Conservation (phyloP, 1,140 invertebrate species). For the Zeugodacus cucurbitae region DNA sequence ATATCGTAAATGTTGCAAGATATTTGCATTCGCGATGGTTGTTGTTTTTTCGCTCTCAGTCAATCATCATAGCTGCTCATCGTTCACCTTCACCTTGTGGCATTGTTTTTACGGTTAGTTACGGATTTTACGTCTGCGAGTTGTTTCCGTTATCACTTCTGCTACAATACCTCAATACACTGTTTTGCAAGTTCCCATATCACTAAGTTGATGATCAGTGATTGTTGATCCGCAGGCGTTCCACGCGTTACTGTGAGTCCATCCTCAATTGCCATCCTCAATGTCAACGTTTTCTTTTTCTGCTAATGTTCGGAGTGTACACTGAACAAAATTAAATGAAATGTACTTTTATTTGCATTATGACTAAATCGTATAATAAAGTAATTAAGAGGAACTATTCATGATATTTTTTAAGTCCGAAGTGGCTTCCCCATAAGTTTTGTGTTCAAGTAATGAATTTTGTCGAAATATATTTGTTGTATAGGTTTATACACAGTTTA, state of each 20-base stretch:
- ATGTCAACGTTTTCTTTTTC: neutral
- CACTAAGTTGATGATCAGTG: neutral
- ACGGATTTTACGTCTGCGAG: neutral
- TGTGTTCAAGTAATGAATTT: too few relatives aligned
- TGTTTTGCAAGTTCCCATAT: neutral
- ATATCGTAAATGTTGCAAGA: neutral
- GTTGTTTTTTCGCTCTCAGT: neutral
- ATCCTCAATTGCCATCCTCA: neutral
- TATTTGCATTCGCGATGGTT: neutral
- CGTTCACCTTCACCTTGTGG: slow-evolving; percentile 20
- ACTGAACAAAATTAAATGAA: too few relatives aligned
- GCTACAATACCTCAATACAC: neutral
- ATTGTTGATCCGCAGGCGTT: slow-evolving; percentile 23
- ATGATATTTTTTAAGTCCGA: too few relatives aligned
- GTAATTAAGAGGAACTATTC: too few relatives aligned
- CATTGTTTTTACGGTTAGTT: neutral
- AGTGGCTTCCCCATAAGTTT: too few relatives aligned
- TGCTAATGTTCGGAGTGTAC: neutral
- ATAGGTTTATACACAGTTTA: too few relatives aligned
- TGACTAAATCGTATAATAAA: too few relatives aligned
- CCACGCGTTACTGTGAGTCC: neutral
- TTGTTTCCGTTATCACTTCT: neutral
- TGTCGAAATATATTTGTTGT: too few relatives aligned
- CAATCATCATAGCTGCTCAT: neutral
- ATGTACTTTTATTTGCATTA: too few relatives aligned